phyloP scores from a whole-genome alignment of 2,113 vertebrate genomes.

The Morone saxatilis region DNA sequence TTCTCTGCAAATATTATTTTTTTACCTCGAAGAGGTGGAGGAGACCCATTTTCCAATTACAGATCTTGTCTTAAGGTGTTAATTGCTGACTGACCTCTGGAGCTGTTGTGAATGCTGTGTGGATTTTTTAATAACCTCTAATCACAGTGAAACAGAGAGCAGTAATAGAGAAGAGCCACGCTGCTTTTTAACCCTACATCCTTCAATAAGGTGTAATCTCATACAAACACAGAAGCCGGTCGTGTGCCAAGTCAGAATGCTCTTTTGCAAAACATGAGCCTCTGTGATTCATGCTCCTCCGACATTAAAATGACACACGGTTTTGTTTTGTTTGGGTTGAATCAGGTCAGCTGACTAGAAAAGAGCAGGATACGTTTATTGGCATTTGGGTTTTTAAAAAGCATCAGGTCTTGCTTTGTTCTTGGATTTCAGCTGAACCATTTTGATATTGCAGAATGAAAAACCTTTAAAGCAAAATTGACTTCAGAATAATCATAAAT shows the following conservation, averaged over 20 bases:
- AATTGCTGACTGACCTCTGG: conserved; percentile 72
- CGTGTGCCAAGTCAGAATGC: conserved; percentile 32
- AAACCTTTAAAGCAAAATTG: conserved; percentile 19
- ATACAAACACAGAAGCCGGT: conserved; percentile 33
- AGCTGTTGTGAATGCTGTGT: conserved; percentile 47
- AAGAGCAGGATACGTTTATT: conserved; percentile 1
- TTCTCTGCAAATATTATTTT: conserved; percentile 45
- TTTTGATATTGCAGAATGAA: conserved; percentile 22
- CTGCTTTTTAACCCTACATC: conserved; percentile 54
- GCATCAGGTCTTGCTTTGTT: not conserved
- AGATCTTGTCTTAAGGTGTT: conserved; percentile 72
- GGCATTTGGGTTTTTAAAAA: conserved; percentile 5
- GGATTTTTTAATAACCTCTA: conserved; percentile 65
- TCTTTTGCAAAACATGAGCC: conserved; percentile 36
- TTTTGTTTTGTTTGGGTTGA: conserved; percentile 39
- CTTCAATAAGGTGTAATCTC: conserved; percentile 63
- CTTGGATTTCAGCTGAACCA: not conserved
- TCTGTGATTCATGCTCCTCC: conserved; percentile 53
- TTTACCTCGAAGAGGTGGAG: conserved; percentile 45
- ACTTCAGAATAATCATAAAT: conserved; percentile 20
- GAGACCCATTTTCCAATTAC: conserved; percentile 70
- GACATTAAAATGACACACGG: not conserved
- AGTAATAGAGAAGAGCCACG: conserved; percentile 53
- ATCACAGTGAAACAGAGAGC: conserved; percentile 63
- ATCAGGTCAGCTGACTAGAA: conserved; percentile 33